Conservation (phyloP, 2,888 invertebrate genomes). For the Pammene fasciana region DNA sequence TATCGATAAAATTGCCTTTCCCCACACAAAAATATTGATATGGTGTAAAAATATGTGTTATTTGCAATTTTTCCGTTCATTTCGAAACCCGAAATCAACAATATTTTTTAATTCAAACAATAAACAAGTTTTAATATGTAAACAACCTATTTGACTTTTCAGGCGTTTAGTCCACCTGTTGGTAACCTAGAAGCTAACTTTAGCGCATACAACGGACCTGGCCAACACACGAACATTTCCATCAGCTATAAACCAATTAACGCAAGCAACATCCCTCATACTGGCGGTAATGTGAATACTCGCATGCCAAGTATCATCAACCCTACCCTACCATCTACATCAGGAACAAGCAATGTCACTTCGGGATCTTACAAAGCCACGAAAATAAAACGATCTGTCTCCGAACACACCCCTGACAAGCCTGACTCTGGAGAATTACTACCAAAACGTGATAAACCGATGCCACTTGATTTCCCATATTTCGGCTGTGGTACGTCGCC, state of each 20-base stretch:
- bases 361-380: background rate
- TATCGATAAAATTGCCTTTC: too few relatives aligned
- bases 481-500: background rate
- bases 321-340: background rate
- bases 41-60: too few relatives aligned
- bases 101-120: too few relatives aligned
- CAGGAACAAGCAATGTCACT: background rate
- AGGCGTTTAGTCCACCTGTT: slow-evolving; percentile 4
- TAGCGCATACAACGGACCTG: background rate
- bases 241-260: too few relatives aligned
- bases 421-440: slow-evolving; percentile 7
- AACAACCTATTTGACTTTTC: slow-evolving; percentile 1
- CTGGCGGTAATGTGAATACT: slow-evolving; percentile 2
- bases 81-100: too few relatives aligned
- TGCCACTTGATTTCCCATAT: background rate
- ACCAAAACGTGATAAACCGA: slow-evolving; percentile 10
- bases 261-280: too few relatives aligned
- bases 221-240: background rate
- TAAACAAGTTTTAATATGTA: too few relatives aligned
- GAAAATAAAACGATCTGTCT: slow-evolving; percentile 10
- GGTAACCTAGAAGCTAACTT: background rate
- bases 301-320: background rate
- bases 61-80: too few relatives aligned
- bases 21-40: too few relatives aligned
- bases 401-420: background rate